A percentile compares a stretch with the other conserved stretches of the same genome.
Evolutionary conservation across 2,797 vertebrate species (phyloP).

Genomic region (Silurus aristotelis): DNA sequence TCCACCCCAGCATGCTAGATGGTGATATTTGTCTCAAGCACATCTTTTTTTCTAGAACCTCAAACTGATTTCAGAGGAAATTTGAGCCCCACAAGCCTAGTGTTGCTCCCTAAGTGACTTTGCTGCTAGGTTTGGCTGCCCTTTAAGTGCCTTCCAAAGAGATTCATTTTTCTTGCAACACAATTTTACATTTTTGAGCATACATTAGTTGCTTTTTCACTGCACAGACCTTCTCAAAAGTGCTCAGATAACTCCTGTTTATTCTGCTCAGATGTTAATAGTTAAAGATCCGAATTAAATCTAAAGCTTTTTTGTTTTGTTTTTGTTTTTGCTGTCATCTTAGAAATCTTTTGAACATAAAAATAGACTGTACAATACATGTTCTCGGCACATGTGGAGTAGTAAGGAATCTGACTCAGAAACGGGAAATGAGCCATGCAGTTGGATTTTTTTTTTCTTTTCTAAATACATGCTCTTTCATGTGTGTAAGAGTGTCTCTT

Average conservation of each 20-base stretch:
- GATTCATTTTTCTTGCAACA: background rate
- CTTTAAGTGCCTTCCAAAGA: background rate
- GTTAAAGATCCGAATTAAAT: background rate
- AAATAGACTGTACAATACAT: background rate
- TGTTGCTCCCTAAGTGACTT: background rate
- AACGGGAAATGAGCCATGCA: conserved; percentile 58
- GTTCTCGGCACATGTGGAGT: conserved; percentile 39
- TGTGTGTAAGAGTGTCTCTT: conserved; percentile 17
- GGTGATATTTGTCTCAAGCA: background rate
- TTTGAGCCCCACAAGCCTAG: background rate
- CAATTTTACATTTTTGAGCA: background rate
- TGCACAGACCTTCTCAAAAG: background rate
- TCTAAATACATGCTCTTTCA: conserved; percentile 3
- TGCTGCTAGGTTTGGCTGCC: background rate
- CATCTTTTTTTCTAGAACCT: background rate
- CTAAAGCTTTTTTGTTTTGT: background rate
- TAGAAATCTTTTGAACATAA: background rate
- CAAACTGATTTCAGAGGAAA: background rate
- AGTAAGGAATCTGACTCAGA: conserved; percentile 41
- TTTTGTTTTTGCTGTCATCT: background rate
- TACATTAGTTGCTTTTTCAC: background rate
- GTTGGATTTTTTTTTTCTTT: background rate
- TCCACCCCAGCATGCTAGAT: background rate
- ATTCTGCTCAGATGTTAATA: background rate
- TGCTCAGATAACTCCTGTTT: background rate